Percentiles rank a stretch among this genome's conserved stretches.
Evolutionary conservation across 1,140 invertebrate species (phyloP).

Genomic region (Brachionus rotundiformis): DNA sequence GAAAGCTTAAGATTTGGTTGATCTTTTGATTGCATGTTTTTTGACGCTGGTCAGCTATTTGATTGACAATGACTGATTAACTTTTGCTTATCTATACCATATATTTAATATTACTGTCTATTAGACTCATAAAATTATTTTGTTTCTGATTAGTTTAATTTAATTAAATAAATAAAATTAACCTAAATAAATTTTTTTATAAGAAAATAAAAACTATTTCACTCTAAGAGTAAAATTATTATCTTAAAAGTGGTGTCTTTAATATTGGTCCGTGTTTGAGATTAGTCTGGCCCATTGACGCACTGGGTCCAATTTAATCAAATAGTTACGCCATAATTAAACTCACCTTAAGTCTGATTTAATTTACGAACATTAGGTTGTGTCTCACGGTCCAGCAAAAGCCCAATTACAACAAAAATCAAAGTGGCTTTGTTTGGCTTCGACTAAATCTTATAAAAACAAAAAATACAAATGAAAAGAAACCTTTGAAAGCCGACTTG

Average conservation of each 20-base stretch:
- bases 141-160: slow-evolving; percentile 31
- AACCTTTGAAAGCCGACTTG: not conserved
- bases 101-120: slow-evolving; percentile 30
- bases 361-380: not conserved
- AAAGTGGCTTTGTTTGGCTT: not conserved
- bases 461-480: not conserved
- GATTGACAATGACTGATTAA: slow-evolving; percentile 45
- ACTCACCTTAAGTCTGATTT: not conserved
- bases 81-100: slow-evolving; percentile 19
- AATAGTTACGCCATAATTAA: slow-evolving; percentile 7
- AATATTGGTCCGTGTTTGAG: not conserved
- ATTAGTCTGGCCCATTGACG: not conserved
- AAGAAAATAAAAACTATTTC: slow-evolving; percentile 9
- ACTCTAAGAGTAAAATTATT: not conserved
- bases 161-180: slow-evolving; percentile 48
- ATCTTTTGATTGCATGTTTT: not conserved
- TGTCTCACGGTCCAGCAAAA: not conserved
- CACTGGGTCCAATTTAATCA: not conserved
- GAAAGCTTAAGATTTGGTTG: not conserved
- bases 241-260: not conserved
- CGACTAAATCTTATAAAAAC: slow-evolving; percentile 14
- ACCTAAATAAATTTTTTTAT: not conserved
- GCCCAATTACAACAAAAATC: not conserved
- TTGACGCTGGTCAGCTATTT: not conserved
- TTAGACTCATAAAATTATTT: not conserved